Percentiles rank a stretch among this genome's conserved stretches.
phyloP scores from a whole-genome alignment of 2,888 invertebrate genomes.

The Anthrax anthrax region DNA sequence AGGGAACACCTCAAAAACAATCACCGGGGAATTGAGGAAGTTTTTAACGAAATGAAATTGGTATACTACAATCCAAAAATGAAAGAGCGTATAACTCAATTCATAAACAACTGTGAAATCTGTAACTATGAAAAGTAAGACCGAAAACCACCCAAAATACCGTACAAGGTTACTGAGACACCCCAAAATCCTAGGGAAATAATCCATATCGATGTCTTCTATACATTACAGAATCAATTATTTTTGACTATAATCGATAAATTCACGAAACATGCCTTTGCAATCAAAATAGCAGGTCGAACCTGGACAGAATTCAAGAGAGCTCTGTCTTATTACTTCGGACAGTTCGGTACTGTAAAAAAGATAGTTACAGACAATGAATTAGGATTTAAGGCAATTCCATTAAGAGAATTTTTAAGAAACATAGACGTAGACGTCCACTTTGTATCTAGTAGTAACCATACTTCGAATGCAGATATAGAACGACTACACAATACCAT shows the following conservation, averaged over 20 bases:
- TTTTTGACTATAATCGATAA: slow-evolving; percentile 9
- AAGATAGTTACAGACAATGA: slow-evolving; percentile 12
- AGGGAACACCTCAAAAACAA: background rate
- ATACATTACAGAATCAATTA: slow-evolving; percentile 1
- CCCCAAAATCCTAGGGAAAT: slow-evolving; percentile 1
- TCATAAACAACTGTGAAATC: background rate
- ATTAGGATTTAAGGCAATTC: slow-evolving; percentile 13
- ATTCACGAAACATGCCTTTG: slow-evolving; percentile 5
- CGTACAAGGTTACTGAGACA: slow-evolving; percentile 2
- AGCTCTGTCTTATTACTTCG: too few relatives aligned
- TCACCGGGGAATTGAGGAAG: background rate
- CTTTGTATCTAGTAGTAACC: slow-evolving; percentile 11
- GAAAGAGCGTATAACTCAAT: background rate
- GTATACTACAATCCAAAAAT: background rate
- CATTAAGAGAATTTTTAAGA: too few relatives aligned
- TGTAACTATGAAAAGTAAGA: background rate
- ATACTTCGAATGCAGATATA: slow-evolving; percentile 12
- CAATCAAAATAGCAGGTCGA: slow-evolving; percentile 3
- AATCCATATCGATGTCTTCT: slow-evolving; percentile 9
- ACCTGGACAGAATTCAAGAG: slow-evolving; percentile 6
- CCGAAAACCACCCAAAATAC: too few relatives aligned
- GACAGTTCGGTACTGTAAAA: slow-evolving; percentile 3
- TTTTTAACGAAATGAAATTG: background rate
- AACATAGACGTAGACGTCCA: too few relatives aligned
- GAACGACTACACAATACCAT: slow-evolving; percentile 14